A percentile compares a stretch with the other conserved stretches of the same genome.
phyloP scores from a whole-genome alignment of 2,113 vertebrate species.

The Forbesichthys agassizii region DNA sequence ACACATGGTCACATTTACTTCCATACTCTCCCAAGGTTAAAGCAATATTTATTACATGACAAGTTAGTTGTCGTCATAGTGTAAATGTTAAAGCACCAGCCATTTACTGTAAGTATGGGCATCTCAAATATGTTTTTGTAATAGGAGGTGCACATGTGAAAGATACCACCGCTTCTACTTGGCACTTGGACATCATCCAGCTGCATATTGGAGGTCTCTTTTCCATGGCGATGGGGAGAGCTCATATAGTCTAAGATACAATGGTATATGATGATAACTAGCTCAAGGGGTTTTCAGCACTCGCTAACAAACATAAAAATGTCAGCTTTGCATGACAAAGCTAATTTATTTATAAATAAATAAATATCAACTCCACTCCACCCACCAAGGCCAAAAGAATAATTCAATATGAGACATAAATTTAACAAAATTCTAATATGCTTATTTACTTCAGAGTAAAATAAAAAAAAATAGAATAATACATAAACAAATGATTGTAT shows the following conservation, averaged over 20 bases:
- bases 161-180: constrained; percentile 49
- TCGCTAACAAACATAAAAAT: constrained; percentile 69
- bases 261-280: constrained; percentile 68
- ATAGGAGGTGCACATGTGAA: constrained; percentile 47
- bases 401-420: constrained; percentile 55
- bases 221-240: constrained; percentile 26
- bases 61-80: constrained; percentile 9
- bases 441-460: constrained; percentile 50
- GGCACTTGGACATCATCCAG: constrained; percentile 35
- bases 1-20: constrained; percentile 17
- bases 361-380: constrained; percentile 18
- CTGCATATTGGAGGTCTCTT: constrained; percentile 40
- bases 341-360: constrained; percentile 53
- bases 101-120: constrained; percentile 31
- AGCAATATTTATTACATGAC: constrained; percentile 32
- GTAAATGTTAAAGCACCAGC: constrained; percentile 39
- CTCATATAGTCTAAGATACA: constrained; percentile 48
- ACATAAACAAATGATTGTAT: constrained; percentile 75
- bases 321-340: constrained; percentile 67
- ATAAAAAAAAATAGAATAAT: constrained; percentile 67
- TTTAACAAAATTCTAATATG: constrained; percentile 38
- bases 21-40: constrained; percentile 16
- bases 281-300: constrained; percentile 67
- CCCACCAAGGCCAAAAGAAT: constrained; percentile 39
- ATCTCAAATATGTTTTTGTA: constrained; percentile 45